Evolutionary conservation across 2,888 invertebrate species (phyloP).

Genomic region (Cantharis rufa): DNA sequence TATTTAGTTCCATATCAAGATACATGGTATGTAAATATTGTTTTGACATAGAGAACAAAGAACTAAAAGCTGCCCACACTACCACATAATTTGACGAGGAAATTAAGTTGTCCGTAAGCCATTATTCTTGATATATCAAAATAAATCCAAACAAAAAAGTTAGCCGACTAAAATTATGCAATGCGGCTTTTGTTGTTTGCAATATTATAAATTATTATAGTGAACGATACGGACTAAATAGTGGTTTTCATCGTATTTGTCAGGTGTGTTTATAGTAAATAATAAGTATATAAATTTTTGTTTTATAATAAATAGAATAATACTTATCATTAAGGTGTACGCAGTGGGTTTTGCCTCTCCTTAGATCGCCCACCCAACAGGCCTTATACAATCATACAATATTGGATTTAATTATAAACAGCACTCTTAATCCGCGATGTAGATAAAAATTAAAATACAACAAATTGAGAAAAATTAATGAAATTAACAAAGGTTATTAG

Average conservation of each 20-base stretch:
- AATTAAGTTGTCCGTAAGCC: not conserved
- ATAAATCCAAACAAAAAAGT: not conserved
- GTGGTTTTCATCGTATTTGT: not conserved
- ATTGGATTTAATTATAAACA: not conserved
- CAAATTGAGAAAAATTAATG: not conserved
- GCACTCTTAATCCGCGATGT: not conserved
- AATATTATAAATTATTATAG: not conserved
- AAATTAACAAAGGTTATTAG: not conserved
- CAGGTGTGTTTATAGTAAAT: not conserved
- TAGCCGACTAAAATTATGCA: not conserved
- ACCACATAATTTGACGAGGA: not conserved
- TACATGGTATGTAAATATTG: not conserved
- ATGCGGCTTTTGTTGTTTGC: not conserved
- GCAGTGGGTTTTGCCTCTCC: conserved; percentile 37
- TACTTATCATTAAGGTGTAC: not conserved
- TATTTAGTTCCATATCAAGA: not conserved
- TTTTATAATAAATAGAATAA: not conserved
- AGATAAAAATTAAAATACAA: not conserved
- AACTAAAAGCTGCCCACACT: not conserved
- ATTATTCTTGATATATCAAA: not conserved
- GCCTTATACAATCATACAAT: conserved; percentile 13
- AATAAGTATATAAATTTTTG: not conserved
- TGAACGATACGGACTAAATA: not conserved
- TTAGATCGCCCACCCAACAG: conserved; percentile 34
- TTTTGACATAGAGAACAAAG: not conserved